These are phyloP conservation scores for Melikaiella ostensackeni DNA, from an alignment of 2,888 invertebrate species.

Conservation along the genomic window DNA sequence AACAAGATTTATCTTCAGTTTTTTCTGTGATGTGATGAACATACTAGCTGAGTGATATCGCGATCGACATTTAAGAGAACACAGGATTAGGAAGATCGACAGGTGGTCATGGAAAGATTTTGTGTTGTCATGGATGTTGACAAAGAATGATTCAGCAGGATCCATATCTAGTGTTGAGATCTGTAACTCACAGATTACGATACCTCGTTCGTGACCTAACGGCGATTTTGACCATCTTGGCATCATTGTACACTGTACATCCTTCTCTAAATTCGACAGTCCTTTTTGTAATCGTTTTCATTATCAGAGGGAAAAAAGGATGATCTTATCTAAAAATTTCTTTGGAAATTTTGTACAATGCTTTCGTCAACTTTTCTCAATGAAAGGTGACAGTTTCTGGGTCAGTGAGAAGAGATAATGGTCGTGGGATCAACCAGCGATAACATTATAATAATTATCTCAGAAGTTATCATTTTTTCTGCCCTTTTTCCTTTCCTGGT, in stretches of 20 bases:
- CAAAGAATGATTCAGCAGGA: slow-evolving; percentile 31
- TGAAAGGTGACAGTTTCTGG: slow-evolving; percentile 5
- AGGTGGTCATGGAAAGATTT: slow-evolving; percentile 13
- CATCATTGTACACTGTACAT: slow-evolving; percentile 1
- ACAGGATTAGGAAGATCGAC: slow-evolving; percentile 31
- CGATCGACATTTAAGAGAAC: slow-evolving; percentile 3
- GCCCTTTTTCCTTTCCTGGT: no score
- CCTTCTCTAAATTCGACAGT: slow-evolving; percentile 10
- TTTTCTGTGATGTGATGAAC: slow-evolving; percentile 9
- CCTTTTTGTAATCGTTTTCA: slow-evolving; percentile 25
- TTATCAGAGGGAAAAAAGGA: slow-evolving; percentile 17
- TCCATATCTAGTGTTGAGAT: background rate
- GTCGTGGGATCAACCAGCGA: background rate
- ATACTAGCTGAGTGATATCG: slow-evolving; percentile 3
- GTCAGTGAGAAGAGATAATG: background rate
- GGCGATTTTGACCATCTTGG: background rate
- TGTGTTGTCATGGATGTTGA: slow-evolving; percentile 28
- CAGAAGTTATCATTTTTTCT: background rate
- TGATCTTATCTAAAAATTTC: slow-evolving; percentile 22
- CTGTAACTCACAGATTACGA: background rate
- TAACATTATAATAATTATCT: background rate
- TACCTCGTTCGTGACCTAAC: background rate
- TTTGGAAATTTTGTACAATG: slow-evolving; percentile 15
- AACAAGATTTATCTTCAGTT: no score
- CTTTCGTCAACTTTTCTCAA: slow-evolving; percentile 35